Percentiles rank a stretch among this genome's conserved stretches.
These are phyloP conservation scores for Euplagia quadripunctaria DNA, from an alignment of 2,888 invertebrate species.

Conservation along the genomic window DNA sequence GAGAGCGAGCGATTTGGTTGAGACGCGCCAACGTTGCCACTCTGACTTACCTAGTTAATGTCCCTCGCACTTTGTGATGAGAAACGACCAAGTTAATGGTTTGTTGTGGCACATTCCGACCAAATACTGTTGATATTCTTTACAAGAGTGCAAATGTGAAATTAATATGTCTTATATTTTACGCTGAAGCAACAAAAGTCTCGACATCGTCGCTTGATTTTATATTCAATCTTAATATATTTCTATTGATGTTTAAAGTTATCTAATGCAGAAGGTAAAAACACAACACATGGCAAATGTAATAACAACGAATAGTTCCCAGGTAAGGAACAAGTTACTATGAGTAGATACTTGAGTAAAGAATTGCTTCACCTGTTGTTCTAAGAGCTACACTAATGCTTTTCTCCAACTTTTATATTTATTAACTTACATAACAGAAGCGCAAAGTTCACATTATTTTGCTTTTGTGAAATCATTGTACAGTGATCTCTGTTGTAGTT, in stretches of 20 bases:
- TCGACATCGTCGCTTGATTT: constrained; percentile 35
- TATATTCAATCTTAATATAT: constrained; percentile 25
- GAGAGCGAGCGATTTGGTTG: constrained; percentile 57
- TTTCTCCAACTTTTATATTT: constrained; percentile 27
- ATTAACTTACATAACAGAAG: constrained; percentile 27
- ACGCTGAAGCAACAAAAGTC: constrained; percentile 35
- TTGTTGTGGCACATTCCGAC: constrained; percentile 61
- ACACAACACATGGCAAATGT: constrained; percentile 37
- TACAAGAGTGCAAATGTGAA: constrained; percentile 53
- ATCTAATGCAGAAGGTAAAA: constrained; percentile 20
- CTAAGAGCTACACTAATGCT: constrained; percentile 43
- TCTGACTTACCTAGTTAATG: constrained; percentile 62
- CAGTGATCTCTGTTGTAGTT: not conserved
- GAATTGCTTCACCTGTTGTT: constrained; percentile 56
- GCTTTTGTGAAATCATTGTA: not conserved
- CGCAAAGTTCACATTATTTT: not conserved
- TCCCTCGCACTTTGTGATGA: constrained; percentile 61
- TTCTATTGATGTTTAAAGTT: constrained; percentile 44
- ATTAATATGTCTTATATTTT: constrained; percentile 54
- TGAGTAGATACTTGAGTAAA: constrained; percentile 46
- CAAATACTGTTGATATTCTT: constrained; percentile 42
- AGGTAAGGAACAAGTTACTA: constrained; percentile 54
- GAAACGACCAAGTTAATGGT: constrained; percentile 65
- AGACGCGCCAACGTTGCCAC: constrained; percentile 56
- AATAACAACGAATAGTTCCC: constrained; percentile 57